Conservation (phyloP, 1,140 invertebrate species). For the Rhizoglyphus robini region DNA sequence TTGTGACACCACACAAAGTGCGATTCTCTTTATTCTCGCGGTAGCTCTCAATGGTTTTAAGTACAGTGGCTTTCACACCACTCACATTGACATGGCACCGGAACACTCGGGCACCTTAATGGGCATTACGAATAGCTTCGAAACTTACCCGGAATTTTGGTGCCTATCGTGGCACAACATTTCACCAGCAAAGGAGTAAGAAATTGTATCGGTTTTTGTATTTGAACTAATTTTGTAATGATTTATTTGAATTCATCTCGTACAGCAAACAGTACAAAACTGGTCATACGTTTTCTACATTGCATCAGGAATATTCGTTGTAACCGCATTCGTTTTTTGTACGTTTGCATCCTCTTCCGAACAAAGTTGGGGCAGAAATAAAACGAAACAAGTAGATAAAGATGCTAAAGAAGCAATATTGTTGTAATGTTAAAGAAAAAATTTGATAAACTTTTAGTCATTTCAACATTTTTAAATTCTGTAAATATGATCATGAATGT, state of each 20-base stretch:
- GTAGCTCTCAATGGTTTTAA: conserved; percentile 25
- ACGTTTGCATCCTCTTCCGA: conserved; percentile 24
- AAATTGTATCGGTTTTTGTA: no score
- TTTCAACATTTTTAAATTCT: no score
- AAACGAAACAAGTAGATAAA: no score
- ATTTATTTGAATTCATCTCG: conserved; percentile 28
- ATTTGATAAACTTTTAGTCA: no score
- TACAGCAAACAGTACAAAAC: conserved; percentile 57
- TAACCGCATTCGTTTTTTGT: conserved; percentile 59
- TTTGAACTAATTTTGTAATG: no score
- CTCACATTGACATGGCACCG: conserved; percentile 26
- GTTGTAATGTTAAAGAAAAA: no score
- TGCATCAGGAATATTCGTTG: conserved; percentile 53
- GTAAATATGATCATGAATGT: no score
- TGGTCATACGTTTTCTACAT: conserved; percentile 75
- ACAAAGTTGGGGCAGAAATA: conserved; percentile 24
- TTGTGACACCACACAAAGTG: conserved; percentile 36
- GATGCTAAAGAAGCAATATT: no score
- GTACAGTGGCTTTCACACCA: conserved; percentile 19
- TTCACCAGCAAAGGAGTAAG: conserved; percentile 30
- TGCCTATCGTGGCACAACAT: conserved; percentile 26
- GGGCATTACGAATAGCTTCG: conserved; percentile 31
- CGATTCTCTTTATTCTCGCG: conserved; percentile 21
- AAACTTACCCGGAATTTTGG: conserved; percentile 30
- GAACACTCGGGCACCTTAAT: conserved; percentile 28